These are phyloP conservation scores for Athene noctua DNA, from an alignment of 2,113 vertebrate genomes.

Conservation along the genomic window DNA sequence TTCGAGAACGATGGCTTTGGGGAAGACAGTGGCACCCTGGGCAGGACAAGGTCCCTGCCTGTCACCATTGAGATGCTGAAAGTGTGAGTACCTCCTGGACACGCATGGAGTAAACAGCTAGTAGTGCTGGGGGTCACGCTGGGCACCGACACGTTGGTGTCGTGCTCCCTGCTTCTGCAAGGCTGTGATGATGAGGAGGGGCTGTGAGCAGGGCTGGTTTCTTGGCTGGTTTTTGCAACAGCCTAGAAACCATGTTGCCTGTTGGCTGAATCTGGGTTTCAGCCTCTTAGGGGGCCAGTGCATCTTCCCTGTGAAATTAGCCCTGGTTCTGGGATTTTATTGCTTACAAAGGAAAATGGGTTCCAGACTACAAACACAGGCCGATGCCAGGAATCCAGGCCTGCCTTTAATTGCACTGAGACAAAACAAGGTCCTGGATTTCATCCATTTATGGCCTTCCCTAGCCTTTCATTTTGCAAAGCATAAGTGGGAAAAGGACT, in stretches of 20 bases:
- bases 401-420: neutral
- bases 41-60: slow-evolving; percentile 84
- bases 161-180: neutral
- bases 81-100: slow-evolving; percentile 82
- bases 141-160: accelerated
- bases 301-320: neutral
- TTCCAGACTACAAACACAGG: neutral
- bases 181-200: neutral
- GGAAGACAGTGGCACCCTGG: slow-evolving; percentile 76
- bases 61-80: slow-evolving; percentile 96
- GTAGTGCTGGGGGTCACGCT: accelerated
- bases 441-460: neutral
- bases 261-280: neutral
- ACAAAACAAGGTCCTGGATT: neutral
- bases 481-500: neutral
- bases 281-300: neutral
- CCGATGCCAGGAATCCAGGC: neutral
- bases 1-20: slow-evolving; percentile 84
- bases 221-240: neutral
- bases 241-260: neutral
- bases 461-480: neutral
- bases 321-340: neutral
- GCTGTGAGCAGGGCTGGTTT: neutral
- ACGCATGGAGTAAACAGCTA: neutral
- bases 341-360: neutral